phyloP scores from a whole-genome alignment of 2,113 vertebrate genomes.

The Rhinolophus sinicus region DNA sequence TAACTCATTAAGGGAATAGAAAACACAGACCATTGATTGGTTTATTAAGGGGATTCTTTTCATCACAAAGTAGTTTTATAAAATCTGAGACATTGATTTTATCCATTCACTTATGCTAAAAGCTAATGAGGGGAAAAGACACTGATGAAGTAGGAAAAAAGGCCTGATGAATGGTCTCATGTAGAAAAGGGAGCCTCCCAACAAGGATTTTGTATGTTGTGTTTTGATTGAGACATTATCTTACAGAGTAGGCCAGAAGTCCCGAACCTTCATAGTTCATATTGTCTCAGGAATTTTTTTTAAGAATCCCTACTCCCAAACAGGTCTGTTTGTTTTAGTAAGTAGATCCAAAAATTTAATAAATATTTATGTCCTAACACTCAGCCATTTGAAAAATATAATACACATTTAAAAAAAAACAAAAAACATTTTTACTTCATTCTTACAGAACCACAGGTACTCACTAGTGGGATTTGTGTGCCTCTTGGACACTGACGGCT shows the following conservation, averaged over 20 bases:
- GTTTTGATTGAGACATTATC: neutral
- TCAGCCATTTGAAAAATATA: conserved; percentile 15
- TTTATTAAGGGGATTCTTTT: conserved; percentile 11
- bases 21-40: neutral
- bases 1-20: conserved; percentile 21
- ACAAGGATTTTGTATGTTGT: neutral
- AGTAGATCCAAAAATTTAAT: neutral
- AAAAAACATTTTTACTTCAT: conserved; percentile 11
- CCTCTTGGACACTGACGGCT: neutral
- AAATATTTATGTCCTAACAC: neutral
- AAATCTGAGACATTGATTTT: conserved; percentile 36
- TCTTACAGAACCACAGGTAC: neutral
- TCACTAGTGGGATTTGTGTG: neutral
- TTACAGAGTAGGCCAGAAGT: neutral
- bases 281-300: conserved; percentile 11
- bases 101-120: neutral
- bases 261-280: neutral
- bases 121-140: neutral
- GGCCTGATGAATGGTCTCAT: neutral
- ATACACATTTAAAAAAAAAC: neutral
- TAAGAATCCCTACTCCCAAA: neutral
- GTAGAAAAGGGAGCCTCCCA: neutral
- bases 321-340: neutral
- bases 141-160: neutral
- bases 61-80: conserved; percentile 10